Conservation (phyloP, 2,888 invertebrate species). For the Heterodera filipjevi region DNA sequence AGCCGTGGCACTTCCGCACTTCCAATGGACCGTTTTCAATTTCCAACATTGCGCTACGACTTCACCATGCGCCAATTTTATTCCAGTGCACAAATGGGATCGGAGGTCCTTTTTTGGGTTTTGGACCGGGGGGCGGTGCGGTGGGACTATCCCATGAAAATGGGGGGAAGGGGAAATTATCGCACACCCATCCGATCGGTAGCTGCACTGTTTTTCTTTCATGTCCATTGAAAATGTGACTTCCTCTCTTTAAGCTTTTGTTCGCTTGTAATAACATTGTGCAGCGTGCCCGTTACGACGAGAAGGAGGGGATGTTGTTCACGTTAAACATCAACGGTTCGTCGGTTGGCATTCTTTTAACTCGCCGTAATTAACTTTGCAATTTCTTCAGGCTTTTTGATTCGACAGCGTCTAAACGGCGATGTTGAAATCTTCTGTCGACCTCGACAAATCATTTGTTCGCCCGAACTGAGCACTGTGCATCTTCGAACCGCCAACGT, state of each 20-base stretch:
- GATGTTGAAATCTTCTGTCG: constrained; percentile 66
- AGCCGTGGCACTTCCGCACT: constrained; percentile 54
- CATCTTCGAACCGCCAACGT: constrained; percentile 65
- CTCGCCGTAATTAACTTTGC: background rate
- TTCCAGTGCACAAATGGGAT: constrained; percentile 43
- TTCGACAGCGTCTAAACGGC: constrained; percentile 65
- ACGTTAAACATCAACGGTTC: constrained; percentile 65
- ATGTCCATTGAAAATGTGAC: background rate
- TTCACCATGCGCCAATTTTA: constrained; percentile 64
- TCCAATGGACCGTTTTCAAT: constrained; percentile 48
- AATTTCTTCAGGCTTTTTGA: constrained; percentile 47
- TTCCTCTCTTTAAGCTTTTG: constrained; percentile 43
- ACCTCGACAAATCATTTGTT: constrained; percentile 66
- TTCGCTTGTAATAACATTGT: constrained; percentile 64
- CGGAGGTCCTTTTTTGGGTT: constrained; percentile 22
- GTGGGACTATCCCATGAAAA: too few species aligned
- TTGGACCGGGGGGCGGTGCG: too few species aligned
- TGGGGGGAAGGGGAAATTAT: too few species aligned
- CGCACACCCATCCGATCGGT: too few species aligned
- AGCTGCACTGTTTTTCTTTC: too few species aligned
- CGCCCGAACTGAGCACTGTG: constrained; percentile 63
- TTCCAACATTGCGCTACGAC: constrained; percentile 64
- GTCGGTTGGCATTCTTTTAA: background rate
- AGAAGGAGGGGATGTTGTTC: constrained; percentile 46
- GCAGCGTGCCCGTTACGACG: constrained; percentile 64